These are phyloP conservation scores for Abrostola tripartita DNA, from an alignment of 2,888 invertebrate species.

Conservation along the genomic window DNA sequence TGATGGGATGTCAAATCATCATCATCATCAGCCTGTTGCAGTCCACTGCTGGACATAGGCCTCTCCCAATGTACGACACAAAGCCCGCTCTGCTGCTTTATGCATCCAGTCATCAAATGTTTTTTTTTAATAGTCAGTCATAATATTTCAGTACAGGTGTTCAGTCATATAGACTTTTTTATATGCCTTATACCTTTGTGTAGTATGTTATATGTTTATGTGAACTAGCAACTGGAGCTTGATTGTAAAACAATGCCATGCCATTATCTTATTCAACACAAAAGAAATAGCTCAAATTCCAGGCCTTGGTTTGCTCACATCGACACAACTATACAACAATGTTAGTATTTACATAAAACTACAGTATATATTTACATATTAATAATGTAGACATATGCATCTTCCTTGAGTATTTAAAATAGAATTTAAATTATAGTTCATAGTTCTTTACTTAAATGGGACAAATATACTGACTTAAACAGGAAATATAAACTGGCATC, in stretches of 20 bases:
- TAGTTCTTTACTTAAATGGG: background rate
- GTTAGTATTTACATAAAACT: slow-evolving; percentile 3
- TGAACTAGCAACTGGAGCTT: slow-evolving; percentile 16
- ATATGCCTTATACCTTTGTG: slow-evolving; percentile 13
- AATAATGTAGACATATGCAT: too few species aligned
- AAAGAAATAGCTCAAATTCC: slow-evolving; percentile 46
- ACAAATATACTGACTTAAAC: background rate
- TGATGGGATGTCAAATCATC: too few species aligned
- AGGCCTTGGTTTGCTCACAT: slow-evolving; percentile 33
- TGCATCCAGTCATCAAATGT: too few species aligned
- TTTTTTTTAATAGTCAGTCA: too few species aligned
- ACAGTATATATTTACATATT: too few species aligned
- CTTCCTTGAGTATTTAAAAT: too few species aligned
- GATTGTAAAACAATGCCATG: slow-evolving; percentile 30
- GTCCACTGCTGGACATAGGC: too few species aligned
- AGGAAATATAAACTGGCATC: background rate
- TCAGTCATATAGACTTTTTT: background rate
- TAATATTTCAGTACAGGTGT: too few species aligned
- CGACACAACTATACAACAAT: slow-evolving; percentile 15
- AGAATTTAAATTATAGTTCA: too few species aligned
- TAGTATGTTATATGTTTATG: slow-evolving; percentile 9
- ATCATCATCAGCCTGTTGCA: too few species aligned
- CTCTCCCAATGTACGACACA: too few species aligned
- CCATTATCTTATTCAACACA: slow-evolving; percentile 41
- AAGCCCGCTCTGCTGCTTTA: too few species aligned